Percentiles rank a stretch among this genome's conserved stretches.
phyloP scores from a whole-genome alignment of 2,113 vertebrate species.

The Geothlypis trichas region DNA sequence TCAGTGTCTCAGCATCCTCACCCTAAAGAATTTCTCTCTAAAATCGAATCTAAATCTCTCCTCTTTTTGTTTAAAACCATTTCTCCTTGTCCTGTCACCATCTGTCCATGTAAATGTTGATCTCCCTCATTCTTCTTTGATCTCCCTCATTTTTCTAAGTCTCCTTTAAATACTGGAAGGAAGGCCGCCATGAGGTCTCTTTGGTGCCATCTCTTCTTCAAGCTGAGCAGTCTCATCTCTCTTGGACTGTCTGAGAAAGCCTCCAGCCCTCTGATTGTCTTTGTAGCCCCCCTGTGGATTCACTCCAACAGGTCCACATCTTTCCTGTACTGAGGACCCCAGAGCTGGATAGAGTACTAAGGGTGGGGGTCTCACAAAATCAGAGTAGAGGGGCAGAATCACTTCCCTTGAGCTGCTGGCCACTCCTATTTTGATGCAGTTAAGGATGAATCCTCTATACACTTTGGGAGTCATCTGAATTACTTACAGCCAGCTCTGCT shows the following conservation, averaged over 20 bases:
- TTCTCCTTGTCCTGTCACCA: not conserved
- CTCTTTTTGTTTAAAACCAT: not conserved
- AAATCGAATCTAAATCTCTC: not conserved
- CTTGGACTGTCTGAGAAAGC: not conserved
- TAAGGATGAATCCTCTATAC: not conserved
- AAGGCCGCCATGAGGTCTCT: not conserved
- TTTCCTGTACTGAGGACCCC: not conserved
- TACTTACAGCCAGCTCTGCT: not conserved
- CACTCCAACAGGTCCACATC: no score
- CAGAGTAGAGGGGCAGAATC: not conserved
- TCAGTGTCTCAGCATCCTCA: not conserved
- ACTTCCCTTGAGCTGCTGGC: not conserved
- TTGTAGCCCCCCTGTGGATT: not conserved
- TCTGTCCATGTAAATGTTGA: not conserved
- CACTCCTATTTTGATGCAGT: not conserved
- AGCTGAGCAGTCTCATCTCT: not conserved
- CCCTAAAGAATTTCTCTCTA: rapidly evolving
- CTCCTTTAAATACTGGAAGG: not conserved
- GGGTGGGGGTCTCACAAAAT: not conserved
- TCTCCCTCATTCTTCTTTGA: not conserved
- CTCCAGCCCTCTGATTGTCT: not conserved
- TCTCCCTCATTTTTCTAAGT: no score
- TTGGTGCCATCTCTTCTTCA: not conserved
- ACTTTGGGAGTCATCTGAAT: not conserved
- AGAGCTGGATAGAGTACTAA: not conserved